These are phyloP conservation scores for Ara ararauna DNA, from an alignment of 2,797 vertebrate genomes.

Conservation along the genomic window DNA sequence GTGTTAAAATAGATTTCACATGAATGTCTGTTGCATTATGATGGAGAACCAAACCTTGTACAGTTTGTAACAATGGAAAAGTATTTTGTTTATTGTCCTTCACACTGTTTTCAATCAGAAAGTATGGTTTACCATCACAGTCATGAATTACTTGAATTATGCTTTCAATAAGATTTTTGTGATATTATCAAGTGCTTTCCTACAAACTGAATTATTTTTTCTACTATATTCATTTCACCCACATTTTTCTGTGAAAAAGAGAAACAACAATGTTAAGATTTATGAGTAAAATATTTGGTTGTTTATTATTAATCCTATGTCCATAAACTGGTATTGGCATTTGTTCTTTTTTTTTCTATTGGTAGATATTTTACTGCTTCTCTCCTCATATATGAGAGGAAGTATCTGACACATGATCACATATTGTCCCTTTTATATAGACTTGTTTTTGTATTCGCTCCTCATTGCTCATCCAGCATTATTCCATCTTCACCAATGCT, in stretches of 20 bases:
- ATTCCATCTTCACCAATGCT: not conserved
- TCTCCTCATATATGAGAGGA: not conserved
- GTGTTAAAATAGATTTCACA: not conserved
- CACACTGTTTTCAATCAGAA: not conserved
- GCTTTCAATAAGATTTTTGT: not conserved
- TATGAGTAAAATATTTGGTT: not conserved
- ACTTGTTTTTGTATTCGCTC: not conserved
- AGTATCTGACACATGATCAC: not conserved
- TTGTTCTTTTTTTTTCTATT: not conserved
- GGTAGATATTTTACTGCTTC: not conserved
- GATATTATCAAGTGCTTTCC: not conserved
- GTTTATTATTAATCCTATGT: not conserved
- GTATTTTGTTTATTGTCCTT: not conserved
- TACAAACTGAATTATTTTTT: not conserved
- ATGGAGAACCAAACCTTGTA: not conserved
- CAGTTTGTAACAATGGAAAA: not conserved
- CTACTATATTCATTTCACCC: not conserved
- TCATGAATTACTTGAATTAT: not conserved
- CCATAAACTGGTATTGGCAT: not conserved
- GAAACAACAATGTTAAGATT: not conserved
- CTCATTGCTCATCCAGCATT: not conserved
- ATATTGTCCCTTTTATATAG: rapidly evolving
- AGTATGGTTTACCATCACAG: not conserved
- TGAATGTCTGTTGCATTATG: not conserved
- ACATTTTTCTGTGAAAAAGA: not conserved